These are phyloP conservation scores for Brenthis hecate DNA, from an alignment of 2,888 invertebrate species.

Conservation along the genomic window DNA sequence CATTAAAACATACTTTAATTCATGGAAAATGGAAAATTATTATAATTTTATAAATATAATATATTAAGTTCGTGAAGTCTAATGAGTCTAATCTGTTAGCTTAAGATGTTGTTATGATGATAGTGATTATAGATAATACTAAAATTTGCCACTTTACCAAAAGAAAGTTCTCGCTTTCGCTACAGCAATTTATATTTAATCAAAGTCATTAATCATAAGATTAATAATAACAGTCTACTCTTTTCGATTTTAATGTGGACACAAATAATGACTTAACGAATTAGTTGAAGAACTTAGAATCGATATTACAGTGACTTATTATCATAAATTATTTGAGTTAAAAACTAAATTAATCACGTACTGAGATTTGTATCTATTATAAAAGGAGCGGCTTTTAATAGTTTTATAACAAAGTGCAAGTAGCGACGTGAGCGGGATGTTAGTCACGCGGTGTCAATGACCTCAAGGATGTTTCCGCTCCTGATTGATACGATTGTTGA, in stretches of 20 bases:
- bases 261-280: too few relatives aligned
- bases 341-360: slow-evolving; percentile 17
- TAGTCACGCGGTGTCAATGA: slow-evolving; percentile 67
- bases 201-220: too few relatives aligned
- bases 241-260: too few relatives aligned
- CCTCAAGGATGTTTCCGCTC: slow-evolving; percentile 56
- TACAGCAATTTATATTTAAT: not conserved
- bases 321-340: slow-evolving; percentile 5
- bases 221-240: too few relatives aligned
- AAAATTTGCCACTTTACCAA: not conserved
- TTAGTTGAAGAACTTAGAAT: too few relatives aligned
- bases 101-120: not conserved
- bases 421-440: slow-evolving; percentile 47
- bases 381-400: slow-evolving; percentile 33
- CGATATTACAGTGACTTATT: not conserved
- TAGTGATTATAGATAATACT: not conserved
- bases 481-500: slow-evolving; percentile 36
- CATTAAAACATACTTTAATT: too few relatives aligned
- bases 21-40: too few relatives aligned
- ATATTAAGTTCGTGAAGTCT: too few relatives aligned
- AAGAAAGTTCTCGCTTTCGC: slow-evolving; percentile 1
- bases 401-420: slow-evolving; percentile 33
- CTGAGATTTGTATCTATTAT: slow-evolving; percentile 25
- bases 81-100: too few relatives aligned
- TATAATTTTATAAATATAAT: too few relatives aligned